These are phyloP conservation scores for Panthera uncia DNA, from an alignment of 2,113 vertebrate species.

Conservation along the genomic window DNA sequence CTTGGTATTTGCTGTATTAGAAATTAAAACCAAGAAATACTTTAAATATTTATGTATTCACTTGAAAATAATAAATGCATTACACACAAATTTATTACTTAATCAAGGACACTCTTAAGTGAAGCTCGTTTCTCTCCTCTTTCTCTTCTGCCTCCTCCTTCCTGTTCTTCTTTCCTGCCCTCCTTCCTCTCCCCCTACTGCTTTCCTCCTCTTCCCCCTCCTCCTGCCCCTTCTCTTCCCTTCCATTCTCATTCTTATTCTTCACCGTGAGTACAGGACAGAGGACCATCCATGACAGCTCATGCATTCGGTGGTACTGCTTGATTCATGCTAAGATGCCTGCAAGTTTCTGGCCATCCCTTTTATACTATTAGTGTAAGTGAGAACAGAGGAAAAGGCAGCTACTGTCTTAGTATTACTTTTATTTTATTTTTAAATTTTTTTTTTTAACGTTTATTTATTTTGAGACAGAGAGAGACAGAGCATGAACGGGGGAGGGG, in stretches of 20 bases:
- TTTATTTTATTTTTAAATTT: neutral
- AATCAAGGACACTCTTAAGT: neutral
- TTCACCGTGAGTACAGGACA: neutral
- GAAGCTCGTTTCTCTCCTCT: neutral
- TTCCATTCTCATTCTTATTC: neutral
- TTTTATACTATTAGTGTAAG: neutral
- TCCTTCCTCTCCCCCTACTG: neutral
- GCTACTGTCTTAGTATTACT: neutral
- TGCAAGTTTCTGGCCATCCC: neutral
- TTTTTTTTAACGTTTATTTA: too few relatives aligned
- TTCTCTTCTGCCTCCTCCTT: too few relatives aligned
- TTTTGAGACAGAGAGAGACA: too few relatives aligned
- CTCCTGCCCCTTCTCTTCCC: fast-evolving
- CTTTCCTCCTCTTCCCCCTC: neutral
- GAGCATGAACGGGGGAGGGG: too few relatives aligned
- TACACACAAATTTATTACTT: neutral
- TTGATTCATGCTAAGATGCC: neutral
- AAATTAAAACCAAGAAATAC: neutral
- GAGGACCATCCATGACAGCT: neutral
- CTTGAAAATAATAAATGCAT: neutral
- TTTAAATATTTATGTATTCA: conserved; percentile 5
- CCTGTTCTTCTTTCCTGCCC: neutral
- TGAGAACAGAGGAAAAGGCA: neutral
- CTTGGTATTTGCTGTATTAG: neutral
- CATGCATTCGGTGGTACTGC: fast-evolving